Percentiles rank a stretch among this genome's conserved stretches.
Conservation (phyloP, 2,888 invertebrate species). For the Mythimna ferrago region DNA sequence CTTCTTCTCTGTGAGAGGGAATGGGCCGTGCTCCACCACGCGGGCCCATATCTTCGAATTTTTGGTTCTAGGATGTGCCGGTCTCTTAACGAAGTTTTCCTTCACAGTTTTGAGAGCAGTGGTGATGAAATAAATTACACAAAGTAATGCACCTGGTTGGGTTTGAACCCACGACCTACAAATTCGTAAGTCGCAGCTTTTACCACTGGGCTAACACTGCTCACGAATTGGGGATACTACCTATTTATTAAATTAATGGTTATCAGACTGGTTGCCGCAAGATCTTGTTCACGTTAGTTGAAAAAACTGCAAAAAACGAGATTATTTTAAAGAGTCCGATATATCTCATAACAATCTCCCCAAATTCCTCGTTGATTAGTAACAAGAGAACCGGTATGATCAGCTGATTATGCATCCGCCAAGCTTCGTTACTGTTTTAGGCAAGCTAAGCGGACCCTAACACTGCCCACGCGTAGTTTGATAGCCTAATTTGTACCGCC, state of each 20-base stretch:
- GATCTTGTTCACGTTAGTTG: not conserved
- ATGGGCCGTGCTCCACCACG: no score
- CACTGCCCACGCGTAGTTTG: conserved; percentile 53
- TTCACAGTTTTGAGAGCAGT: no score
- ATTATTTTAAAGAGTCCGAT: not conserved
- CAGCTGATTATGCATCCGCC: conserved; percentile 60
- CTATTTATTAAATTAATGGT: not conserved
- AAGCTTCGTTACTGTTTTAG: conserved; percentile 68
- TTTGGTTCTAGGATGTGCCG: no score
- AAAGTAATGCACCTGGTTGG: no score
- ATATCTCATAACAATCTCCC: conserved; percentile 3
- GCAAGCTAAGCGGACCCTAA: conserved; percentile 61
- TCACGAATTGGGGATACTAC: not conserved
- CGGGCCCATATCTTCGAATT: no score
- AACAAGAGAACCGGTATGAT: conserved; percentile 40
- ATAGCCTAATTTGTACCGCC: conserved; percentile 60
- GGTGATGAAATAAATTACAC: no score
- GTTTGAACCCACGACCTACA: no score
- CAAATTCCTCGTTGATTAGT: conserved; percentile 3
- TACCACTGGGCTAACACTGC: no score
- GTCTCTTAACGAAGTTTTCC: no score
- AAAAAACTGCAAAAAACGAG: not conserved
- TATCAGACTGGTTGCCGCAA: not conserved
- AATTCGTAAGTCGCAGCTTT: no score
- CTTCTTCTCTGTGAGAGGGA: no score